These are phyloP conservation scores for Lamprologus ornatipinnis DNA, from an alignment of 2,113 vertebrate genomes.

Conservation along the genomic window DNA sequence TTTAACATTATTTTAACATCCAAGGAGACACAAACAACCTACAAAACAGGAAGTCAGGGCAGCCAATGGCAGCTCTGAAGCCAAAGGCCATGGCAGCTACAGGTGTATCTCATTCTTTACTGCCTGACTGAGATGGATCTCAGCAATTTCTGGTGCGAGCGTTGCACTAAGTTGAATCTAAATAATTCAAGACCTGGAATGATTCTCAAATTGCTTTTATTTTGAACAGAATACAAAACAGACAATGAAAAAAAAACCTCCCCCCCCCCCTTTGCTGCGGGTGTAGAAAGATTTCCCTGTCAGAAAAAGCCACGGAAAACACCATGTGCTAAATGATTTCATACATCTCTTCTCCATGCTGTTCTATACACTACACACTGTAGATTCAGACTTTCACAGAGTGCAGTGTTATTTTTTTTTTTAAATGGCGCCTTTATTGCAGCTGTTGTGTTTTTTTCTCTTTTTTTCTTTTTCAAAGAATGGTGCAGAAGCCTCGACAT, in stretches of 20 bases:
- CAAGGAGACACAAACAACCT: neutral
- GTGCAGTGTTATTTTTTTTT: neutral
- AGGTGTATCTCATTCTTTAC: constrained; percentile 68
- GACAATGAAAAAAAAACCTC: constrained; percentile 13
- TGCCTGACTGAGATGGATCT: constrained; percentile 75
- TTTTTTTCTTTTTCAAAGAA: constrained; percentile 21
- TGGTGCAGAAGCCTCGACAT: constrained; percentile 30
- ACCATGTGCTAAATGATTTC: constrained; percentile 41
- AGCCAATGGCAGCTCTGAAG: constrained; percentile 42
- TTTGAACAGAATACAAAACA: constrained; percentile 60
- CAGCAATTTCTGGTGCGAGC: constrained; percentile 68
- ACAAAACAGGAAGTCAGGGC: constrained; percentile 30
- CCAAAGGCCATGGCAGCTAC: constrained; percentile 69
- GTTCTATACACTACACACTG: neutral
- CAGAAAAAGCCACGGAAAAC: constrained; percentile 20
- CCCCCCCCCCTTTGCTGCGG: neutral
- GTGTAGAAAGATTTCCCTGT: constrained; percentile 49
- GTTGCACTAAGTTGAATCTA: constrained; percentile 70
- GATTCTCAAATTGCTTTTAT: constrained; percentile 71
- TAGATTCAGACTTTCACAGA: constrained; percentile 1
- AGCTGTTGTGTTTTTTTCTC: neutral
- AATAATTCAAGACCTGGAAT: constrained; percentile 71
- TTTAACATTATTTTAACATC: neutral
- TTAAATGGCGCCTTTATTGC: constrained; percentile 19
- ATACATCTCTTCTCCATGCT: constrained; percentile 38